Base-by-base conservation (phyloP, 2,797 vertebrate species). In the Chaetodon trifasciatus region DNA sequence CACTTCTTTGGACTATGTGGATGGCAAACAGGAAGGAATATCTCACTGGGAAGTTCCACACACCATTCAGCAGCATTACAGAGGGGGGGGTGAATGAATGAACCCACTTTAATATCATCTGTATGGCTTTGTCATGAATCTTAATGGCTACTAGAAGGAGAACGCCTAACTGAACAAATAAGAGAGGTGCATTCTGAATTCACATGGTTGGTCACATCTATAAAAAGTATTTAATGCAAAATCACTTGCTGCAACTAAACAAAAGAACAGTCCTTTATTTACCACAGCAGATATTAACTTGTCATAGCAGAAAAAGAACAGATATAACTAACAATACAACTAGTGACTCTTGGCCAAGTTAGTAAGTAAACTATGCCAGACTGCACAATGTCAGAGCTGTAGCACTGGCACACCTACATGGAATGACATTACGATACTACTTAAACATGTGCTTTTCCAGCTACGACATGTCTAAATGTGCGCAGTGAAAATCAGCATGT, bases 141-240 rank as follows among this genome's bases (percentile, higher is more conserved):
- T 3, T 15, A 16, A n/a, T 39, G n/a, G 28, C 79, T 89, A 87
- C 75, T 77, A 88, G 86, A 76, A 67, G 82, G 70, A 42, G 64
- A 16, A 28, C 21, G 11, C 13, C 21, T 49, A 46, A 66, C 17
- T 37, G 16, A 62, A 24, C 24, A 4, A 57, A 39, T 37, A 47
- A 50, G 10, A 24, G 12, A 24, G 23, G 9, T 16, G 19, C 9
- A 46, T 63, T 40, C 8, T 28, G 21, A 68, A 53, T 35, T 39
- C 52, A 68, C 28, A 53, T 10, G 47, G 47, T 53, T 6, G 8
- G 35, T 46, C 19, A 62, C 19, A 64, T 61, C 44, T 24, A 57
- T 66, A 32, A 53, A 39, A 68, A 37, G 3, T 37, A n/a, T n/a
- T 50, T 11, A 23, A 40, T 57, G 32, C 8, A 61, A 39, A 58